Evolutionary conservation across 2,113 vertebrate species (phyloP), one percentile per base, ranked within the genome.

Genomic region (Xerus inauris): DNA sequence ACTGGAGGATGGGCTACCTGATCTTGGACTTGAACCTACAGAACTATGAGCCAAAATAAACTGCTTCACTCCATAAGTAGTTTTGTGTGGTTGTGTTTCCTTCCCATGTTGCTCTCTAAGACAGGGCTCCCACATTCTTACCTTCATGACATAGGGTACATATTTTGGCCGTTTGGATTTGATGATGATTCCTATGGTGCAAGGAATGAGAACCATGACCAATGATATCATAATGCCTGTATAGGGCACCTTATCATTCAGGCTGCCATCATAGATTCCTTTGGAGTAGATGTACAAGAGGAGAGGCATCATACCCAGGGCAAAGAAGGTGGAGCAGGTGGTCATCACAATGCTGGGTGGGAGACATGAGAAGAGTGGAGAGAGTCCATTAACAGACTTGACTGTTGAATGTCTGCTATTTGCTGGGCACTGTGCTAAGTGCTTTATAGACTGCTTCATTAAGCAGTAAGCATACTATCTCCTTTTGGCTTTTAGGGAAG

Each of bases 281-380:
- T 98, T 96, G 32, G 87, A 98, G 97, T 98, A 99, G 94, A 99
- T 47, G 67, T 98, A 99, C 19, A 99, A 98, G 75, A 99, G 98
- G 94, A 99, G 97, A 35, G 99, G 99, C 99, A 99, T 99, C 98
- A 99, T 96, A 87, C 98, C 99, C 97, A 99, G 95, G 16, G 99
- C 99, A 57, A 97, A 90, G 64, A 99, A 89, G 6, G 97, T 98
- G 76, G 99, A 99, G 87, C 98, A 99, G 2, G 98, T 98, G 8
- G 99, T 99, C 99, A 99, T 99, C 92, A 99, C 97, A 16, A 99
- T 99, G 97, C 99, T 99, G 98, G 57, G 76, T 26, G 77, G 93
- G 83, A 76, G 62, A 96, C 40, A 65, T 5, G 87, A 80, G 90
- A 91, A 94, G 51, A 97, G 47, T 54, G 40, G 16, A 85, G n/a